These are phyloP conservation scores for Iselma pallidipennis DNA, from an alignment of 2,888 invertebrate species.

Conservation along the genomic window DNA sequence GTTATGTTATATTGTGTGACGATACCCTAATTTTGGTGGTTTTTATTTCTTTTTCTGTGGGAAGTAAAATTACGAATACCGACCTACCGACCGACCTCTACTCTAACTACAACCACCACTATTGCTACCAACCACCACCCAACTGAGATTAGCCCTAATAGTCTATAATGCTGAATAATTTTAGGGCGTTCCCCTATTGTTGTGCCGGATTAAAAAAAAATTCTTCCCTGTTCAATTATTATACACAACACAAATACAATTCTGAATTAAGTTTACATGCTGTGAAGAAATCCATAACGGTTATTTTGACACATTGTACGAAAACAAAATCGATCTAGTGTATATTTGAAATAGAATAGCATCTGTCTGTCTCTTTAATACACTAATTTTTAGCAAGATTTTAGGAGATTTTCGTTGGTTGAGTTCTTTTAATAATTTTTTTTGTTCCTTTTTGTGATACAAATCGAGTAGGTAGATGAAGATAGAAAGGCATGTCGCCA, in stretches of 20 bases:
- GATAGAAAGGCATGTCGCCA: constrained; percentile 13
- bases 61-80: neutral
- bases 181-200: constrained; percentile 1
- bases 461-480: neutral
- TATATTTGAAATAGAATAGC: constrained; percentile 8
- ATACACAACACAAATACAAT: constrained; percentile 34
- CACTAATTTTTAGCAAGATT: no score
- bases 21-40: neutral
- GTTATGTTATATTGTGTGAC: no score
- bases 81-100: no score
- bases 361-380: neutral
- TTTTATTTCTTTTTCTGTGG: neutral
- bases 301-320: constrained; percentile 43
- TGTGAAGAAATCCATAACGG: constrained; percentile 47
- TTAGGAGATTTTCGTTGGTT: neutral
- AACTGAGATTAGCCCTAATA: neutral
- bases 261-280: constrained; percentile 48
- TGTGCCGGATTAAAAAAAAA: neutral
- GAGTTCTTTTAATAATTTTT: no score
- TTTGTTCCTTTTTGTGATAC: neutral
- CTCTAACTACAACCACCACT: neutral
- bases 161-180: constrained; percentile 1
- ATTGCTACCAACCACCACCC: neutral
- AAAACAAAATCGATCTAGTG: constrained; percentile 11
- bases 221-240: constrained; percentile 45